Conservation (phyloP, 2,113 vertebrate genomes). For the Psittacara wagleri region DNA sequence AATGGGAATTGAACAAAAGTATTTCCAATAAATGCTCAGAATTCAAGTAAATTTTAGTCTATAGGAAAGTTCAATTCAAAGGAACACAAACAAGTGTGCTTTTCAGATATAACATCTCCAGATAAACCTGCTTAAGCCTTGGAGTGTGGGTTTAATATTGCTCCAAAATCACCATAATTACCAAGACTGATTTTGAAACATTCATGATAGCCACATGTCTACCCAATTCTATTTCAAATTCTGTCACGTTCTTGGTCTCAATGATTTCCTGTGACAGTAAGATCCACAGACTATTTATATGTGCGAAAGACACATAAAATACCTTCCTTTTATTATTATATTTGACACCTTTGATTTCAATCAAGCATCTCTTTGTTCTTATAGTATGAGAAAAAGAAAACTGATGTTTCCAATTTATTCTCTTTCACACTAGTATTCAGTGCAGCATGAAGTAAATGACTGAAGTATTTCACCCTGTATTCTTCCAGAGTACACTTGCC, state of each 20-base stretch:
- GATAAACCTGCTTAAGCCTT: neutral
- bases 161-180: neutral
- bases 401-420: slow-evolving; percentile 31
- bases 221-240: neutral
- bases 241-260: neutral
- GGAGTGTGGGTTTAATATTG: neutral
- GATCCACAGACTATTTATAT: neutral
- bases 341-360: slow-evolving; percentile 35
- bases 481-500: neutral
- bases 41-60: neutral
- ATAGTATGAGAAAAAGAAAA: slow-evolving; percentile 1
- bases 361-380: neutral
- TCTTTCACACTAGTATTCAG: neutral
- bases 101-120: neutral
- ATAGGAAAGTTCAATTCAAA: neutral
- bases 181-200: neutral
- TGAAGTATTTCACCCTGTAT: neutral
- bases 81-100: neutral
- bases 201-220: neutral
- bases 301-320: neutral
- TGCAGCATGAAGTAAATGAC: neutral
- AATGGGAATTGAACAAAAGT: neutral
- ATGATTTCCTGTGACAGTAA: neutral
- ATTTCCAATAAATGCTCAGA: neutral
- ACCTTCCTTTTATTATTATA: neutral